phyloP scores from a whole-genome alignment of 2,113 vertebrate species.

The Paedocypris sp. region DNA sequence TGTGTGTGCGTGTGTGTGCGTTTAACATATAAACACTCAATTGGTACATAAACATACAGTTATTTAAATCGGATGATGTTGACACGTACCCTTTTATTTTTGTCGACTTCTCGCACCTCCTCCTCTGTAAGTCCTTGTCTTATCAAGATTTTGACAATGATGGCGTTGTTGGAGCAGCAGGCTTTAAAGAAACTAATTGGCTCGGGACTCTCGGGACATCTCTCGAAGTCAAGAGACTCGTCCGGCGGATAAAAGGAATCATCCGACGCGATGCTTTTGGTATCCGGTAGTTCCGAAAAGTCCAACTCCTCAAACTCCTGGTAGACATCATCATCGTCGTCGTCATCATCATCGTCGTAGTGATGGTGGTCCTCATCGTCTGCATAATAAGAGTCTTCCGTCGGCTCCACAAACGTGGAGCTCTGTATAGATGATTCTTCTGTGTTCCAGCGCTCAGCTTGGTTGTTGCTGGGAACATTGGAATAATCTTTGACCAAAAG shows the following conservation, averaged over 20 bases:
- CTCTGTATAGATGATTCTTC: slow-evolving; percentile 12
- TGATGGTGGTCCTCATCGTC: slow-evolving; percentile 17
- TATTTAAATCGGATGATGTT: too few species aligned
- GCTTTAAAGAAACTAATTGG: slow-evolving; percentile 72
- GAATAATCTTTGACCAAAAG: slow-evolving; percentile 39
- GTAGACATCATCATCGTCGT: slow-evolving; percentile 58
- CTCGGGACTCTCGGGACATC: slow-evolving; percentile 55
- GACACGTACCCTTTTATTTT: slow-evolving; percentile 76
- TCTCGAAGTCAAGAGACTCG: slow-evolving; percentile 22
- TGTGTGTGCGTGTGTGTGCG: too few species aligned
- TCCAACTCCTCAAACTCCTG: slow-evolving; percentile 71
- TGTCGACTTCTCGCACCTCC: slow-evolving; percentile 76
- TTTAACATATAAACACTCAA: too few species aligned
- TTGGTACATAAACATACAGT: too few species aligned
- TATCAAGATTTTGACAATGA: slow-evolving; percentile 77
- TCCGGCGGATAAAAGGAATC: slow-evolving; percentile 83
- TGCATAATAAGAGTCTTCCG: slow-evolving; percentile 8
- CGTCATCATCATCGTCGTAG: slow-evolving; percentile 48
- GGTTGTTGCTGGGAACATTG: slow-evolving; percentile 37
- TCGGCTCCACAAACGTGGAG: not conserved
- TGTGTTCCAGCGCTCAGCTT: not conserved
- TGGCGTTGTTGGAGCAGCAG: slow-evolving; percentile 77
- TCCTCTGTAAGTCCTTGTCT: slow-evolving; percentile 68
- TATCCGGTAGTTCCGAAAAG: slow-evolving; percentile 65
- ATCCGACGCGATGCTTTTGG: slow-evolving; percentile 72